Evolutionary conservation across 2,113 vertebrate genomes (phyloP).

Genomic region (Rhodinocichla rosea): DNA sequence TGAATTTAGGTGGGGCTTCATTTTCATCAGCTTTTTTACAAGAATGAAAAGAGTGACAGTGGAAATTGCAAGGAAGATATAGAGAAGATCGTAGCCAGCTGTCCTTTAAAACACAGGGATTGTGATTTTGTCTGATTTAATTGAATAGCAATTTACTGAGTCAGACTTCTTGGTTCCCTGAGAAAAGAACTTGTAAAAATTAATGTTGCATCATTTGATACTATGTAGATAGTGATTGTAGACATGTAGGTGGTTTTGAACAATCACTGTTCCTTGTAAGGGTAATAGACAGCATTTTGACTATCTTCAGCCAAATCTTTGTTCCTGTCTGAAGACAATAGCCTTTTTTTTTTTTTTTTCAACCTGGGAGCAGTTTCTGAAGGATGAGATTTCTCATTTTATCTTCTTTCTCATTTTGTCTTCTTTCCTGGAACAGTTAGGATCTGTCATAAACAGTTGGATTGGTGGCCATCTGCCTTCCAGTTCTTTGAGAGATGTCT

Average conservation of each 20-base stretch:
- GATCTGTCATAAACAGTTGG: not conserved
- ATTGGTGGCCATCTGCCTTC: not conserved
- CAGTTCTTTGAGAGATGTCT: not conserved
- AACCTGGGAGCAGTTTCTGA: not conserved
- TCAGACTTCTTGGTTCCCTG: not conserved
- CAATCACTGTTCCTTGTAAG: not conserved
- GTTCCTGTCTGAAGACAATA: not conserved
- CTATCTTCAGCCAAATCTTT: not conserved
- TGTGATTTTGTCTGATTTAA: not conserved
- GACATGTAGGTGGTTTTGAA: not conserved
- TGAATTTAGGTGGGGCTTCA: not conserved
- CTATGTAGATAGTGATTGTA: not conserved
- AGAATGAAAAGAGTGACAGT: not conserved
- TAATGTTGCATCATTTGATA: not conserved
- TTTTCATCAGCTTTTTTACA: not conserved
- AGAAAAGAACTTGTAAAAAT: not conserved
- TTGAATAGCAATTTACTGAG: not conserved
- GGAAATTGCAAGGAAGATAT: not conserved
- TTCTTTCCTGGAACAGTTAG: not conserved
- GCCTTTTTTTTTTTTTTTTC: not conserved
- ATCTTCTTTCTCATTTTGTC: not conserved
- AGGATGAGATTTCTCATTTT: not conserved
- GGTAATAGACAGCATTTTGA: not conserved
- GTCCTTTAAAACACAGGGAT: not conserved
- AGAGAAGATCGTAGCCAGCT: not conserved